Percentiles rank a stretch among this genome's conserved stretches.
Conservation (phyloP, 1,140 invertebrate species). For the Platorchestia sp. region DNA sequence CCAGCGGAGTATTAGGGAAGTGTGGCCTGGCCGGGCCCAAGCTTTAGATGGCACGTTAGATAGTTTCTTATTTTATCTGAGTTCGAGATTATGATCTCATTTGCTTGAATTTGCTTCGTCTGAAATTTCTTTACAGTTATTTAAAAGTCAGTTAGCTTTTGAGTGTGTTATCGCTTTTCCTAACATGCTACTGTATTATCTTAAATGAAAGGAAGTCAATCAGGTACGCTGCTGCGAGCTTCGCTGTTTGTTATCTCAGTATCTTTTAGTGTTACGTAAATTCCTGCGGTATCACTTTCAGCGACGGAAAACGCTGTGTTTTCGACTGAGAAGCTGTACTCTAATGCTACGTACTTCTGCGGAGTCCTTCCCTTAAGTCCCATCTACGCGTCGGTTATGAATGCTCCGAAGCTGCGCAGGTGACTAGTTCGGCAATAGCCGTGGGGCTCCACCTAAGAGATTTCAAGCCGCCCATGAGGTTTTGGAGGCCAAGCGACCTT, state of each 20-base stretch:
- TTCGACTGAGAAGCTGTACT: background rate
- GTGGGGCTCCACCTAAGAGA: background rate
- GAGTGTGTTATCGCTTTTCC: background rate
- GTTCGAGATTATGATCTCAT: background rate
- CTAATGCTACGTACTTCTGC: background rate
- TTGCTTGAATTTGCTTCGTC: background rate
- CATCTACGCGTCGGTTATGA: background rate
- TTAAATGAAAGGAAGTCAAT: background rate
- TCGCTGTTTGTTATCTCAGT: background rate
- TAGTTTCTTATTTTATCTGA: background rate
- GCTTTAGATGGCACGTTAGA: background rate
- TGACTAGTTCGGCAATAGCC: conserved; percentile 6
- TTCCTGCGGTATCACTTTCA: background rate
- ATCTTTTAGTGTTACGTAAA: background rate
- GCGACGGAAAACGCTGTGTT: background rate
- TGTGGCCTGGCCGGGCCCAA: background rate
- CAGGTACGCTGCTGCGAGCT: background rate
- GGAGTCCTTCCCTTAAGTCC: background rate
- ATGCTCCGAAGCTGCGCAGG: background rate
- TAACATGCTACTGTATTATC: background rate
- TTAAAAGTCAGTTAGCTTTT: background rate
- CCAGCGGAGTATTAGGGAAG: too few species aligned
- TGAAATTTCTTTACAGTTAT: background rate
- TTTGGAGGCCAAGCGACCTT: conserved; percentile 4
- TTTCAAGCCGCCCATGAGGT: conserved; percentile 21